Conservation (phyloP, 2,797 vertebrate genomes). For the Coreius guichenoti region DNA sequence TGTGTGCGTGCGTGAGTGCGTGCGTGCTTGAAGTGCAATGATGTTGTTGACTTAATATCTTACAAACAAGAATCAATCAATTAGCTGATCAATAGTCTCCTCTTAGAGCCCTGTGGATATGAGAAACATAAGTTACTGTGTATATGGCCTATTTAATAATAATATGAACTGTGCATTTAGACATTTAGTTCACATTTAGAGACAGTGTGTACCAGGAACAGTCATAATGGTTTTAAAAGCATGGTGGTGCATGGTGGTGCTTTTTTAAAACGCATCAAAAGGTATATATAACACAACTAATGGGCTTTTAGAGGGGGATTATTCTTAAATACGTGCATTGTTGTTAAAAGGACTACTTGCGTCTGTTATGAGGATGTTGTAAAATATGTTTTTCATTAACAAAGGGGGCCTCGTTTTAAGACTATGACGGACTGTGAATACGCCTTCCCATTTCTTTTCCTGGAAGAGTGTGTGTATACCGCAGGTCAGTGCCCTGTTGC, state of each 20-base stretch:
- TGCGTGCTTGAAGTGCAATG: conserved; percentile 69
- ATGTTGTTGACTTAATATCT: conserved; percentile 72
- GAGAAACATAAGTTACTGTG: conserved; percentile 49
- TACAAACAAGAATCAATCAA: conserved; percentile 76
- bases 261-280: background rate
- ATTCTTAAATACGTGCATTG: conserved; percentile 25
- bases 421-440: conserved; percentile 40
- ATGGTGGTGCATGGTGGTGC: no score
- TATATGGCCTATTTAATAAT: conserved; percentile 22
- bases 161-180: background rate
- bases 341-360: conserved; percentile 13
- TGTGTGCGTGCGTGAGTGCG: conserved; percentile 33
- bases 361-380: conserved; percentile 3
- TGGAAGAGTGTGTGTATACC: conserved; percentile 37
- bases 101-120: conserved; percentile 68
- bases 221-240: background rate
- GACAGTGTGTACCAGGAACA: background rate
- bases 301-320: conserved; percentile 15
- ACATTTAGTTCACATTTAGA: background rate
- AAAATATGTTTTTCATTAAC: conserved; percentile 55
- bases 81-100: conserved; percentile 80
- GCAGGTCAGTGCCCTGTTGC: conserved; percentile 41
- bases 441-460: conserved; percentile 29
- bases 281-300: background rate
- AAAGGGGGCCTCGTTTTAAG: conserved; percentile 33